These are phyloP conservation scores for Sphenopsis melanotis DNA, from an alignment of 2,797 vertebrate species.

Conservation along the genomic window DNA sequence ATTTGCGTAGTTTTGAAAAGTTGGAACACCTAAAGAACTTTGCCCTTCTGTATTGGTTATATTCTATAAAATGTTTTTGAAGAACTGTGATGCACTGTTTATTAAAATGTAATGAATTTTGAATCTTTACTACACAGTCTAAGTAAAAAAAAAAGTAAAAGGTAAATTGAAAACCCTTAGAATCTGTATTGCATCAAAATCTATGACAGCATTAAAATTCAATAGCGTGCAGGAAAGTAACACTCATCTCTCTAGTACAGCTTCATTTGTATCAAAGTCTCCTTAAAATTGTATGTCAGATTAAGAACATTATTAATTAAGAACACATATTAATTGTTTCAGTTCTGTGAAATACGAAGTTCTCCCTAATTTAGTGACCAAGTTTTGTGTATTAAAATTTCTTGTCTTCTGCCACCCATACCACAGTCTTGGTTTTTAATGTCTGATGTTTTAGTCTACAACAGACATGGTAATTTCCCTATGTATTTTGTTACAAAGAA, in stretches of 20 bases:
- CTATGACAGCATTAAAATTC: neutral
- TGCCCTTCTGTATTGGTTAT: neutral
- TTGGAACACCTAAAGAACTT: neutral
- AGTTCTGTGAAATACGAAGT: fast-evolving
- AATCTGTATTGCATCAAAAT: neutral
- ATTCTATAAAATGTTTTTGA: neutral
- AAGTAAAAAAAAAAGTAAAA: neutral
- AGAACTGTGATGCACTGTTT: neutral
- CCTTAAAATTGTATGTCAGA: conserved; percentile 47
- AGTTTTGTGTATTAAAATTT: neutral
- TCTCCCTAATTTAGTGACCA: neutral
- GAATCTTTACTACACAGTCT: neutral
- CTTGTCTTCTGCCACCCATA: neutral
- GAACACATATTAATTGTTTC: neutral
- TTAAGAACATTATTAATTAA: neutral
- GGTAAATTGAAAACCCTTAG: neutral
- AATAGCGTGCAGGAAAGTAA: neutral
- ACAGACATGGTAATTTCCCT: neutral
- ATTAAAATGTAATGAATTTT: neutral
- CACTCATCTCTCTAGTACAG: neutral
- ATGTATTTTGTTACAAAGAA: neutral
- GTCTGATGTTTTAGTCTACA: neutral
- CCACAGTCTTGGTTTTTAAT: neutral
- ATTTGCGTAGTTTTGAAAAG: neutral
- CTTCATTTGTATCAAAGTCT: conserved; percentile 28